These are phyloP conservation scores for Oreochromis mossambicus DNA, from an alignment of 2,797 vertebrate genomes.

Conservation along the genomic window DNA sequence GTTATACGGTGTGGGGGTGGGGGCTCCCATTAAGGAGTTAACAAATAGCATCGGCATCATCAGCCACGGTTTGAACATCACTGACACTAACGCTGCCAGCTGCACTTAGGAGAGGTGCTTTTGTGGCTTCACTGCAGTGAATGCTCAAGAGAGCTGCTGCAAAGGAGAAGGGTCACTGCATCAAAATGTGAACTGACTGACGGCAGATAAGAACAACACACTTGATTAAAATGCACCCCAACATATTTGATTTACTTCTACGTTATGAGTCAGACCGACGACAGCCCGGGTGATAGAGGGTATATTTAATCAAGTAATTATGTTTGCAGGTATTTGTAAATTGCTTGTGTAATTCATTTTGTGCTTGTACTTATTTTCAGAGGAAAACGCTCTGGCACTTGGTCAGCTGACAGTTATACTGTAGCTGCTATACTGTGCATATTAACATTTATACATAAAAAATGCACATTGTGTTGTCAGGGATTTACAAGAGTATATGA, in stretches of 20 bases:
- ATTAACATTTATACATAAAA: not conserved
- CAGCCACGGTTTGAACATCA: conserved; percentile 19
- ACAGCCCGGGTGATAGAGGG: not conserved
- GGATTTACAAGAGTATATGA: not conserved
- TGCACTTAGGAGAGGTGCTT: conserved; percentile 38
- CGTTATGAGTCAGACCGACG: conserved; percentile 1
- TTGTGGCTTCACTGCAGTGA: conserved; percentile 14
- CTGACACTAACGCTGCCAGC: conserved; percentile 9
- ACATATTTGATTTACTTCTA: conserved; percentile 17
- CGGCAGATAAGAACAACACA: conserved; percentile 12
- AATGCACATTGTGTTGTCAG: not conserved
- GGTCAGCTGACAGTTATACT: not conserved
- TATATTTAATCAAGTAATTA: not conserved
- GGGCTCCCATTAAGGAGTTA: conserved; percentile 18
- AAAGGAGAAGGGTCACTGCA: conserved; percentile 25
- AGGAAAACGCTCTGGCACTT: not conserved
- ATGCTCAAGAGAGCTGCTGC: conserved; percentile 5
- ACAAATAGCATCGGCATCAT: conserved; percentile 12
- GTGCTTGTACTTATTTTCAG: not conserved
- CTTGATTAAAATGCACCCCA: conserved; percentile 4
- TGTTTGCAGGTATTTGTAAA: not conserved
- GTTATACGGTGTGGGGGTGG: not conserved
- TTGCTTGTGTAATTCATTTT: not conserved
- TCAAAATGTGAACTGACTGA: conserved; percentile 36
- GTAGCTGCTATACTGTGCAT: not conserved